A percentile compares a stretch with the other conserved stretches of the same genome.
Conservation (phyloP, 2,113 vertebrate genomes). For the Eulacestoma nigropectus region DNA sequence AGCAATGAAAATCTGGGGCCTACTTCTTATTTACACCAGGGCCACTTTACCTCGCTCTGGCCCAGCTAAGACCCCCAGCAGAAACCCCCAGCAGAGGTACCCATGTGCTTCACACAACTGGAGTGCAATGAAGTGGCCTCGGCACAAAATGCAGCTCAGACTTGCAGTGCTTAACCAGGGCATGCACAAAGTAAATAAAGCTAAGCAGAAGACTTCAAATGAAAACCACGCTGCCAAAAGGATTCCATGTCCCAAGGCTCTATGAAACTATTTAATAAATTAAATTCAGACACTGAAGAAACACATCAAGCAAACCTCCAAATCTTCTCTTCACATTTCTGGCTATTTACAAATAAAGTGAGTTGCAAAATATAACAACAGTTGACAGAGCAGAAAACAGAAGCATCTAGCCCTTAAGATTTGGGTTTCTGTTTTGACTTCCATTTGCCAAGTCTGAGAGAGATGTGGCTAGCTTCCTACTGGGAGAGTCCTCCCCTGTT, state of each 20-base stretch:
- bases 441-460: not conserved
- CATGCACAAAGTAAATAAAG: not conserved
- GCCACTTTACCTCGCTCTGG: not conserved
- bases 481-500: not conserved
- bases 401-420: not conserved
- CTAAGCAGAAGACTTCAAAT: not conserved
- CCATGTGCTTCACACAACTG: fast-evolving
- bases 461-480: not conserved
- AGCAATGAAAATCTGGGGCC: not conserved
- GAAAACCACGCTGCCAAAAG: not conserved
- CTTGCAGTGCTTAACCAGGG: not conserved
- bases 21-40: not conserved
- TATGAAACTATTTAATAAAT: not conserved
- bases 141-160: not conserved
- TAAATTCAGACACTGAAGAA: not conserved
- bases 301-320: not conserved
- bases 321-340: not conserved
- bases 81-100: not conserved
- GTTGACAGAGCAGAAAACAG: not conserved
- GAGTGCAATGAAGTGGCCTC: not conserved
- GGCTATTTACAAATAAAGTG: not conserved
- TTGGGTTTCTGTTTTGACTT: not conserved
- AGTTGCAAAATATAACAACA: not conserved
- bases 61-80: not conserved
- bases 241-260: not conserved